These are phyloP conservation scores for Hirtodrosophila duncani DNA, from an alignment of 2,888 invertebrate species.

Conservation along the genomic window DNA sequence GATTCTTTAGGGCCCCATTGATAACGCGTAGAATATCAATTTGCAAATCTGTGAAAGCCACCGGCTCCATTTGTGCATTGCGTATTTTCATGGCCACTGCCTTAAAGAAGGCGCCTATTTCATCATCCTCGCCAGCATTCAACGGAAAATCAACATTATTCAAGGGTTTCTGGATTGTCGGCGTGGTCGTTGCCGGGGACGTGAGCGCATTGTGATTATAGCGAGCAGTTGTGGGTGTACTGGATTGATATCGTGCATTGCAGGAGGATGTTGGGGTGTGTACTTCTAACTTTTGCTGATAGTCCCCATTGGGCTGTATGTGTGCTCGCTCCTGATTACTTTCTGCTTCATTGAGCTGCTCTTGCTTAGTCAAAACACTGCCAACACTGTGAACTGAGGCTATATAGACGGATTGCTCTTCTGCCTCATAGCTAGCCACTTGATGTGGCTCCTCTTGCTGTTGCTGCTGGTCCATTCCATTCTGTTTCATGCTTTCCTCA, in stretches of 20 bases:
- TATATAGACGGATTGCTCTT: slow-evolving; percentile 50
- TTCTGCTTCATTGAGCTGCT: slow-evolving; percentile 19
- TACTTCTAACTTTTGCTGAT: slow-evolving; percentile 43
- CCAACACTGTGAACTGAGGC: slow-evolving; percentile 42
- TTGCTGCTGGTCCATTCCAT: too few species aligned
- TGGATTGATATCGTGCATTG: slow-evolving; percentile 24
- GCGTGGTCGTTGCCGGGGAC: slow-evolving; percentile 39
- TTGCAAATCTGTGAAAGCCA: slow-evolving; percentile 75
- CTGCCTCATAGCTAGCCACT: slow-evolving; percentile 43
- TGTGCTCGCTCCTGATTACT: slow-evolving; percentile 37
- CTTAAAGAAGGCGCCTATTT: slow-evolving; percentile 75
- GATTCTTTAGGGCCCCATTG: slow-evolving; percentile 70
- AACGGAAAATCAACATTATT: slow-evolving; percentile 16
- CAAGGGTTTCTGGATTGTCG: slow-evolving; percentile 16
- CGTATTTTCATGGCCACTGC: slow-evolving; percentile 77
- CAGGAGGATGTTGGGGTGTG: slow-evolving; percentile 34
- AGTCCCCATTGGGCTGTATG: slow-evolving; percentile 31
- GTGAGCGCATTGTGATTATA: slow-evolving; percentile 30
- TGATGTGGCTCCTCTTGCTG: slow-evolving; percentile 28
- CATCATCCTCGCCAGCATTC: slow-evolving; percentile 65
- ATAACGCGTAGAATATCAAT: slow-evolving; percentile 75
- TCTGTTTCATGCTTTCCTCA: too few species aligned
- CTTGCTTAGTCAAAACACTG: slow-evolving; percentile 30
- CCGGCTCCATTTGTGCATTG: slow-evolving; percentile 71
- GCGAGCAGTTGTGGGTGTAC: slow-evolving; percentile 13